phyloP scores from a whole-genome alignment of 2,888 invertebrate genomes.

The Horisme vitalbata region DNA sequence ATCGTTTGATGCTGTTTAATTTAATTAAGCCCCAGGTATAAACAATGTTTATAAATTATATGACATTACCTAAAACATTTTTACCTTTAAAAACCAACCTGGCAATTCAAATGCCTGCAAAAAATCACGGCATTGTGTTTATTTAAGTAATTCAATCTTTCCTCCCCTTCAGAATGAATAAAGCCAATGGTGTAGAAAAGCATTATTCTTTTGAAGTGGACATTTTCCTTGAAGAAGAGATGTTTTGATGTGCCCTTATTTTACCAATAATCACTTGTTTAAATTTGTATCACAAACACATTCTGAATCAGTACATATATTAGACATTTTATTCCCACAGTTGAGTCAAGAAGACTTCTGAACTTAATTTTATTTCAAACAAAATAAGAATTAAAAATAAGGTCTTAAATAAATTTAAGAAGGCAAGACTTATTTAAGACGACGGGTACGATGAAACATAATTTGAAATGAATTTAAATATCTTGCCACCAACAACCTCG shows the following conservation, averaged over 20 bases:
- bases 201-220: slow-evolving; percentile 61
- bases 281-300: too few species aligned
- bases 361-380: too few species aligned
- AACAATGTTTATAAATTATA: slow-evolving; percentile 4
- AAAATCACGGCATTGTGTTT: slow-evolving; percentile 30
- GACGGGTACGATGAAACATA: background rate
- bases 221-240: slow-evolving; percentile 47
- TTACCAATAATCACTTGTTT: slow-evolving; percentile 19
- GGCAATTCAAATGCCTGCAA: slow-evolving; percentile 14
- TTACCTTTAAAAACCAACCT: slow-evolving; percentile 1
- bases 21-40: slow-evolving; percentile 14
- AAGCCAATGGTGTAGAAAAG: slow-evolving; percentile 59
- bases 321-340: too few species aligned
- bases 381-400: too few species aligned
- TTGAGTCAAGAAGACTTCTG: too few species aligned
- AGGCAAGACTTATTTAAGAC: too few species aligned
- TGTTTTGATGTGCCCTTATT: slow-evolving; percentile 46
- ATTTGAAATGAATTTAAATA: slow-evolving; percentile 31
- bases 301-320: too few species aligned
- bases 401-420: background rate
- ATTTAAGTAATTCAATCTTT: slow-evolving; percentile 34
- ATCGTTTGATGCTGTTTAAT: slow-evolving; percentile 20
- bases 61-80: background rate
- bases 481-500: slow-evolving; percentile 30
- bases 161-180: slow-evolving; percentile 46